Percentiles rank a stretch among this genome's conserved stretches.
phyloP scores from a whole-genome alignment of 2,113 vertebrate species.

The Crotophaga sulcirostris region DNA sequence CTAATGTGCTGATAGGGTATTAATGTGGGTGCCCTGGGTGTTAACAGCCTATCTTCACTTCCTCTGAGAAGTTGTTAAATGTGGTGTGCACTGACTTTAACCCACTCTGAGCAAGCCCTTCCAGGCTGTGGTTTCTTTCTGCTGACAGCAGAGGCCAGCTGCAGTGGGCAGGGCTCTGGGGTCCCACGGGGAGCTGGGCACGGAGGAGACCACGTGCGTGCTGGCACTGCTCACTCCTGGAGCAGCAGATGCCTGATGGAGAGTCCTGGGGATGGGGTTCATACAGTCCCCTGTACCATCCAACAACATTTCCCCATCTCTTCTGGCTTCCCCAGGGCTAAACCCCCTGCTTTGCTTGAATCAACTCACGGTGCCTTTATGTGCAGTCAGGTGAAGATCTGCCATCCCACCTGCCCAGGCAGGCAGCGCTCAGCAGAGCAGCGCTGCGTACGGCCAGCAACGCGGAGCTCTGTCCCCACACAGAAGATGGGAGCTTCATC shows the following conservation, averaged over 20 bases:
- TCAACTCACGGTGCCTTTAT: neutral
- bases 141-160: neutral
- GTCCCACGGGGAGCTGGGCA: neutral
- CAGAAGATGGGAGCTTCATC: neutral
- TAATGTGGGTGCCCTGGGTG: neutral
- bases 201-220: accelerated
- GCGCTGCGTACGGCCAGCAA: accelerated
- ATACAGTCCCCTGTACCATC: neutral
- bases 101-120: neutral
- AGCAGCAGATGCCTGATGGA: neutral
- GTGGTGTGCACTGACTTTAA: neutral
- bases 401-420: neutral
- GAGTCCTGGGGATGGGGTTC: neutral
- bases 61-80: neutral
- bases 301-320: neutral
- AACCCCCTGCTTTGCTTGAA: neutral
- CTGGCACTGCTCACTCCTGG: neutral
- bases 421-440: neutral
- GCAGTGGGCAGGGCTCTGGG: accelerated
- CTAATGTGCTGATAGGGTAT: neutral
- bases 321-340: neutral
- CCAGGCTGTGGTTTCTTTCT: neutral
- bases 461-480: too few species aligned
- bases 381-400: neutral
- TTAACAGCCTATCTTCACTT: neutral